Evolutionary conservation across 2,888 invertebrate genomes (phyloP).

Genomic region (Blastobasis lacticolella): DNA sequence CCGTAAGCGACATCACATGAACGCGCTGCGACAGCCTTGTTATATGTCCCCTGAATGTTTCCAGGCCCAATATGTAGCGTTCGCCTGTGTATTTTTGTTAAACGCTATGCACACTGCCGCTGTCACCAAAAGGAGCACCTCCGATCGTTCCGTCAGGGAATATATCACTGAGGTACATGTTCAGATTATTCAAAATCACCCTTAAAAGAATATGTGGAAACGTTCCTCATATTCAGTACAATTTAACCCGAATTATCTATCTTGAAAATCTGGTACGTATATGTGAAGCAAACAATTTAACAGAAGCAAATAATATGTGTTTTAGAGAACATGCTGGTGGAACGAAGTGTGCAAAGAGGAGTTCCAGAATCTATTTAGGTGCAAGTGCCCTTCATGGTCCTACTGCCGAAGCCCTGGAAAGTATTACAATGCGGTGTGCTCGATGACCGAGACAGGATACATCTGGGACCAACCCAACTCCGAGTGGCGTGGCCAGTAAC

Average conservation of each 20-base stretch:
- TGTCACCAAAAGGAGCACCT: constrained; percentile 80
- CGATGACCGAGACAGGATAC: constrained; percentile 92
- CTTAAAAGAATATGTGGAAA: neutral
- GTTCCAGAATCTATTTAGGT: constrained; percentile 89
- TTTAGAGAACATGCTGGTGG: constrained; percentile 93
- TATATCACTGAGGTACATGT: constrained; percentile 84
- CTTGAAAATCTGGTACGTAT: neutral
- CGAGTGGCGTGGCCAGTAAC: constrained; percentile 56
- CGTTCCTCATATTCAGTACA: neutral
- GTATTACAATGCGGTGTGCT: constrained; percentile 92
- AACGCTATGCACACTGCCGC: constrained; percentile 45
- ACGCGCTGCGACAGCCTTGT: neutral
- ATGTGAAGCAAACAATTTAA: neutral
- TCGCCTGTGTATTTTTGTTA: constrained; percentile 47
- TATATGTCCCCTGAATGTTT: constrained; percentile 23
- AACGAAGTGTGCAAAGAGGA: constrained; percentile 95
- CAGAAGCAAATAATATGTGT: constrained; percentile 10
- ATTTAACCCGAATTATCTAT: neutral
- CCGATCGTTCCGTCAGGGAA: constrained; percentile 86
- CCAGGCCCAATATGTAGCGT: constrained; percentile 53
- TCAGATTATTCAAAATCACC: neutral
- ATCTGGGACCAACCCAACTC: constrained; percentile 88
- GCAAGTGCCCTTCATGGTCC: constrained; percentile 91
- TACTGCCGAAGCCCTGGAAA: constrained; percentile 90
- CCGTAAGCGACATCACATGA: constrained; percentile 3